A percentile compares a stretch with the other conserved stretches of the same genome.
Conservation (phyloP, 1,140 invertebrate genomes). For the Acyrthosiphon pisum region DNA sequence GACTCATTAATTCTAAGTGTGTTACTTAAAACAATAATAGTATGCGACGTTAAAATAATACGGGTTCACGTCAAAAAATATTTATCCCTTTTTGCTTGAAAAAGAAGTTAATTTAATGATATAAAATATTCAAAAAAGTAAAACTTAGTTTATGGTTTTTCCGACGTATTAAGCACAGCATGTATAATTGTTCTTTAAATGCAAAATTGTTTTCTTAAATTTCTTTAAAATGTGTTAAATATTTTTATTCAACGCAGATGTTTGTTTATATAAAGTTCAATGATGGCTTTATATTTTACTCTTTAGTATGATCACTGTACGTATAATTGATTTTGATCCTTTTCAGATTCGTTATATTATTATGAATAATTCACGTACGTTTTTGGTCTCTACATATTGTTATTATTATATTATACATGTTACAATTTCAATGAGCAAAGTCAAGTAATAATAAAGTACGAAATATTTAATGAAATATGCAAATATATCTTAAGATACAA, state of each 20-base stretch:
- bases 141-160: background rate
- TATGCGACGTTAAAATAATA: background rate
- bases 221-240: background rate
- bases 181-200: background rate
- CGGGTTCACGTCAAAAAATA: background rate
- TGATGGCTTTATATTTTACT: background rate
- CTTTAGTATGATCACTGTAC: background rate
- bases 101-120: background rate
- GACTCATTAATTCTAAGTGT: background rate
- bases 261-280: slow-evolving; percentile 10
- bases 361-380: background rate
- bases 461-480: background rate
- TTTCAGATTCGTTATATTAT: background rate
- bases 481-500: background rate
- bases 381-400: background rate
- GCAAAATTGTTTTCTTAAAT: background rate
- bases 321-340: background rate
- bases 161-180: background rate
- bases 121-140: background rate
- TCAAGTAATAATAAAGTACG: background rate
- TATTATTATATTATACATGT: background rate
- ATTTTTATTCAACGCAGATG: background rate
- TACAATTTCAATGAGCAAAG: background rate
- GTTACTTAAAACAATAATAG: background rate
- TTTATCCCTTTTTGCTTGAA: no score